phyloP scores from a whole-genome alignment of 2,888 invertebrate species.

The Erebia ligea region DNA sequence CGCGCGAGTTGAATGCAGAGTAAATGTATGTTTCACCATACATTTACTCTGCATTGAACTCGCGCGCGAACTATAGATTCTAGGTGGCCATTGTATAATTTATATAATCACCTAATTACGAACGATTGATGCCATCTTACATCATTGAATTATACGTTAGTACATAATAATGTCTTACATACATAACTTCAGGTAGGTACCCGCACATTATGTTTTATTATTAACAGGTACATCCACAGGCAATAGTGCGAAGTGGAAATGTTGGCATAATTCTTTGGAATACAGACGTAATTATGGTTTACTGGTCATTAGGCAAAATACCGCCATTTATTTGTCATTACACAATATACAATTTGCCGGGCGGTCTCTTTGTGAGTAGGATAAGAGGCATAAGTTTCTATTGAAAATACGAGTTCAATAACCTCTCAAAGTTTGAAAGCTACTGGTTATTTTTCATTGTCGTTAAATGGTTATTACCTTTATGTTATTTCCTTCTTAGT shows the following conservation, averaged over 20 bases:
- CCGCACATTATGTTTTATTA: not conserved
- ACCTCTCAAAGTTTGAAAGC: slow-evolving; percentile 43
- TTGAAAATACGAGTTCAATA: slow-evolving; percentile 37
- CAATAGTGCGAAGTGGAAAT: slow-evolving; percentile 11
- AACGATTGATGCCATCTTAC: too few species aligned
- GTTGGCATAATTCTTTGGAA: slow-evolving; percentile 22
- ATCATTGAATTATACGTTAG: too few species aligned
- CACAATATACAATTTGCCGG: slow-evolving; percentile 34
- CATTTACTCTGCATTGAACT: too few species aligned
- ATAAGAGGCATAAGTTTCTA: slow-evolving; percentile 32
- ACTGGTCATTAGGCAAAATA: slow-evolving; percentile 28
- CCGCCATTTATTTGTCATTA: slow-evolving; percentile 29
- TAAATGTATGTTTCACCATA: too few species aligned
- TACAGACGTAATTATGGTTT: slow-evolving; percentile 26
- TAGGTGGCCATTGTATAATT: too few species aligned
- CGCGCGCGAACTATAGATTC: too few species aligned
- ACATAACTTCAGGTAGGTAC: not conserved
- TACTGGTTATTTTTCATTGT: slow-evolving; percentile 55
- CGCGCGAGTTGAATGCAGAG: too few species aligned
- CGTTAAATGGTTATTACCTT: slow-evolving; percentile 53
- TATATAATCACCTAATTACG: too few species aligned
- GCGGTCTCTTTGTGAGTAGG: slow-evolving; percentile 31
- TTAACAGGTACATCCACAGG: slow-evolving; percentile 1
- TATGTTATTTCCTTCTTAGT: slow-evolving; percentile 56
- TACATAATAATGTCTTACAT: too few species aligned